Evolutionary conservation across 2,888 invertebrate genomes (phyloP), one percentile per base, ranked within the genome.

Genomic region (Sussaba pulchella): DNA sequence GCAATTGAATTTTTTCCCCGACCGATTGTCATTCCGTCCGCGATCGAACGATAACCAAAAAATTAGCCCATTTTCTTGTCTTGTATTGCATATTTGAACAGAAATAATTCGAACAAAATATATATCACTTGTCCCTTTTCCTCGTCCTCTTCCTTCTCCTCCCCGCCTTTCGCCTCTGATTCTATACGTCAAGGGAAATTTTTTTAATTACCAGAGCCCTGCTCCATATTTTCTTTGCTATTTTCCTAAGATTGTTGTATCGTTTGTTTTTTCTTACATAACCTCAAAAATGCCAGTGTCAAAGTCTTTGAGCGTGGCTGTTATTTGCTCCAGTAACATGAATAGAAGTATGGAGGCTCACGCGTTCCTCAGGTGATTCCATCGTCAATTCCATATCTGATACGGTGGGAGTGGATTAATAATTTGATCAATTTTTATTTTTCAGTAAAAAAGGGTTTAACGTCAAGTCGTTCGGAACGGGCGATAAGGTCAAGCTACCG

Each of bases 321-420:
- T 99, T 72, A 97, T 99, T 86, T 99, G 99, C 93, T 99, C 99
- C 8, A 99, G 99, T 89, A 99, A 99, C 92, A 99, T 99, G 98
- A 99, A 99, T 92, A 95, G 99, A 78, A 99, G 99, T 89, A 99
- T 99, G 99, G 99, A 99, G 93, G 99, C 99, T 14, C 99, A 99
- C 93, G 97, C 97, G 77, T 98, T 99, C 92, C 93, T 99, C 63
- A 94, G 94, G 95, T 95, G 92, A 90, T 63, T 14, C 12, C 67
- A 21, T 31, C 3, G 41, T 19, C 14, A 6, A 50, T 36, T 5
- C n/a, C 5, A 50, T n/a, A 0, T 8, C 1, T 8, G 14, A n/a
- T n/a, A 26, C n/a, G 14, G n/a, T 8, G 9, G 6, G 6, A 6
- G 1, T 2, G n/a, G 39, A 47, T 10, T 10, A 12, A 17, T 12